phyloP scores from a whole-genome alignment of 1,140 invertebrate genomes.

The Battus philenor region DNA sequence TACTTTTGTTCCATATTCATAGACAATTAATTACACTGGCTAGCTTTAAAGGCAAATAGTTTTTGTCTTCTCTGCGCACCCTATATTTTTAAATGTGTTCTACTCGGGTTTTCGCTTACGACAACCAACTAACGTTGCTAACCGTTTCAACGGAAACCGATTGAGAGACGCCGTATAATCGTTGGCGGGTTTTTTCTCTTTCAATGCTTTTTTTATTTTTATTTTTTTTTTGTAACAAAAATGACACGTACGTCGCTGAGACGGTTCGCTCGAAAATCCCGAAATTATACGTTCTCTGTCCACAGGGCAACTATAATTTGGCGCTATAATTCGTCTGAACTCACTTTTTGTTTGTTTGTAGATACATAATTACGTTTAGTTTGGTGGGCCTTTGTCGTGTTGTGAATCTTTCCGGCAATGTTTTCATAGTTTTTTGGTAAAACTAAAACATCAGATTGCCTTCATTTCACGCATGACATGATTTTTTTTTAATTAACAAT shows the following conservation, averaged over 20 bases:
- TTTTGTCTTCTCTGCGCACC: not conserved
- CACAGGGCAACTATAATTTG: conserved; percentile 47
- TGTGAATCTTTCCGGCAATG: conserved; percentile 36
- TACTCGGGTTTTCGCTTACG: not conserved
- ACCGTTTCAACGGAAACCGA: conserved; percentile 1
- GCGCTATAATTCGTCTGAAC: conserved; percentile 49
- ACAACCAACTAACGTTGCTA: not conserved
- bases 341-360: conserved; percentile 47
- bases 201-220: conserved; percentile 28
- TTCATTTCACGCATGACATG: no score
- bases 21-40: conserved; percentile 1
- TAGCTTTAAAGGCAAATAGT: not conserved
- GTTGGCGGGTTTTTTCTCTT: conserved; percentile 25
- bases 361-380: conserved; percentile 32
- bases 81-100: no score
- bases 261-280: conserved; percentile 31
- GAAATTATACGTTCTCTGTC: conserved; percentile 35
- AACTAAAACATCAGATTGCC: no score
- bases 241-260: conserved; percentile 30
- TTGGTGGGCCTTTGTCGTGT: conserved; percentile 27
- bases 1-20: conserved; percentile 11
- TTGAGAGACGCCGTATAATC: conserved; percentile 3
- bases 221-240: conserved; percentile 30
- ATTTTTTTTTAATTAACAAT: no score
- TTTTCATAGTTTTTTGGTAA: no score